phyloP scores from a whole-genome alignment of 2,113 vertebrate genomes.

The Ammospiza caudacuta region DNA sequence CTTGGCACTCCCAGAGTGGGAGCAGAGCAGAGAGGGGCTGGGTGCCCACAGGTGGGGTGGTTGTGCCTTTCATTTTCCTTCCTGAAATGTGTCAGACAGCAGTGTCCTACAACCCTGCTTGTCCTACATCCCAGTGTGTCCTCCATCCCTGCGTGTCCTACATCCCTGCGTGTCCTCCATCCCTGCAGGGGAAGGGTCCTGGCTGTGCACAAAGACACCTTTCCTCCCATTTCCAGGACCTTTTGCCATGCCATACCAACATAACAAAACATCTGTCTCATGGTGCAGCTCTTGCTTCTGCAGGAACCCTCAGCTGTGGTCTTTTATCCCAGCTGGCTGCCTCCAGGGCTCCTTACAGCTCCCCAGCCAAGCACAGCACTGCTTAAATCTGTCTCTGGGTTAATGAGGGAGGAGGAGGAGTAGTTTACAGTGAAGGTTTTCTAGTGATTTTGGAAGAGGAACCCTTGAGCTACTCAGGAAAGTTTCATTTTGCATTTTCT shows the following conservation, averaged over 20 bases:
- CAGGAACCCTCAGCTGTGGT: slow-evolving; percentile 4
- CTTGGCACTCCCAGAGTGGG: neutral
- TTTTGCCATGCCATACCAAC: fast-evolving
- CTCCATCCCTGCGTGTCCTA: fast-evolving
- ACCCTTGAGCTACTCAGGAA: neutral
- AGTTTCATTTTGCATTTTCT: neutral
- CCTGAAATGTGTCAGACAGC: fast-evolving
- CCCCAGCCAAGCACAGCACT: neutral
- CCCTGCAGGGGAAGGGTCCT: neutral
- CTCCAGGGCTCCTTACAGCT: neutral
- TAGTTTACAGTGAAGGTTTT: neutral
- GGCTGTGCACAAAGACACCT: neutral
- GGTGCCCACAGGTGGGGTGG: fast-evolving
- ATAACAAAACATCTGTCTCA: neutral
- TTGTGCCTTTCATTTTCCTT: neutral
- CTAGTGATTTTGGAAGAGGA: neutral
- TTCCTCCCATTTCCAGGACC: neutral
- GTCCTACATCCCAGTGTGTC: no score
- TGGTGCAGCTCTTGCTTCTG: neutral
- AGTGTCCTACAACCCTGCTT: fast-evolving
- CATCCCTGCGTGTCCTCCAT: fast-evolving
- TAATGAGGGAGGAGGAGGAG: neutral
- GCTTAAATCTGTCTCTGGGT: neutral
- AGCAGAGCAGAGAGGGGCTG: neutral
- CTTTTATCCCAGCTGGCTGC: slow-evolving; percentile 17